phyloP scores from a whole-genome alignment of 2,888 invertebrate genomes.

The Habroteleia sp. region DNA sequence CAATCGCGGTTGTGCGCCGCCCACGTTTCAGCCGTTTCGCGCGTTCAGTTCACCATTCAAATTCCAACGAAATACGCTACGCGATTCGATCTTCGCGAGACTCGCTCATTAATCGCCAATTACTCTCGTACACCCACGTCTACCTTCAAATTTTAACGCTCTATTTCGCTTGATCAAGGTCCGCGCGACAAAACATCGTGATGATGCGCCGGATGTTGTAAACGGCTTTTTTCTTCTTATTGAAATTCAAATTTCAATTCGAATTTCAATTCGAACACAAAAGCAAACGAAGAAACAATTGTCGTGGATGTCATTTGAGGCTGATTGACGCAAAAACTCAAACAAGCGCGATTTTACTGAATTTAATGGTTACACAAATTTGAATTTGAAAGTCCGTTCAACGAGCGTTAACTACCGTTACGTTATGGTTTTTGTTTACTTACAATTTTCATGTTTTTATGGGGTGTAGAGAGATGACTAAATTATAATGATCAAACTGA shows the following conservation, averaged over 20 bases:
- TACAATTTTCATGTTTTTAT: no score
- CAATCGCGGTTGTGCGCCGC: slow-evolving; percentile 78
- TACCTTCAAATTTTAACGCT: slow-evolving; percentile 54
- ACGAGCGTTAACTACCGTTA: neutral
- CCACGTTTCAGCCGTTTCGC: slow-evolving; percentile 77
- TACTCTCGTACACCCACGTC: slow-evolving; percentile 48
- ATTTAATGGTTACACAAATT: neutral
- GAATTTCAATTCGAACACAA: slow-evolving; percentile 1
- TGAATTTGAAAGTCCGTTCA: neutral
- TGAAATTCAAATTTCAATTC: neutral
- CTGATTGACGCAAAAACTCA: neutral
- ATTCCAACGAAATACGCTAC: slow-evolving; percentile 51
- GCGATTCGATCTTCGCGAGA: slow-evolving; percentile 52
- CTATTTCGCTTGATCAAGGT: slow-evolving; percentile 45
- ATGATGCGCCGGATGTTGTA: slow-evolving; percentile 16
- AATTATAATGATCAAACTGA: no score
- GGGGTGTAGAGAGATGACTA: no score
- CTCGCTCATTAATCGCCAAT: slow-evolving; percentile 48
- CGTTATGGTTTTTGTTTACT: slow-evolving; percentile 4
- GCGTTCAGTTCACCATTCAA: slow-evolving; percentile 66
- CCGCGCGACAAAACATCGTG: slow-evolving; percentile 11
- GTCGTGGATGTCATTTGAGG: neutral
- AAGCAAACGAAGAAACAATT: neutral
- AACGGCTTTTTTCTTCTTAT: neutral
- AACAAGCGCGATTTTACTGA: neutral